phyloP scores from a whole-genome alignment of 2,888 invertebrate species.

The Dryomyza anilis region DNA sequence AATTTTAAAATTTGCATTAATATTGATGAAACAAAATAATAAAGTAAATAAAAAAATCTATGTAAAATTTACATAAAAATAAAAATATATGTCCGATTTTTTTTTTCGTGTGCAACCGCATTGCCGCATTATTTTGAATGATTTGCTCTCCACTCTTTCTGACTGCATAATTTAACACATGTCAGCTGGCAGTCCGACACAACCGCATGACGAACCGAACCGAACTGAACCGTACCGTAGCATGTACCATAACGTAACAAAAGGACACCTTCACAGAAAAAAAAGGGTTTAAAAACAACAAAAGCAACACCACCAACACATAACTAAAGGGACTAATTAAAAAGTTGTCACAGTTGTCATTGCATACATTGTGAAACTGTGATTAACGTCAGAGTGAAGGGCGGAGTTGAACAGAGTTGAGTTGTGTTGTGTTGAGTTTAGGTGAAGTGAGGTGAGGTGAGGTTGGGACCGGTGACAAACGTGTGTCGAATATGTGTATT shows the following conservation, averaged over 20 bases:
- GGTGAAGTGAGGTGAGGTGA: too few relatives aligned
- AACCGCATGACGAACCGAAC: slow-evolving; percentile 4
- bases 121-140: neutral
- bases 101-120: too few relatives aligned
- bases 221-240: neutral
- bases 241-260: neutral
- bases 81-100: too few relatives aligned
- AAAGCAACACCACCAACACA: neutral
- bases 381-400: neutral
- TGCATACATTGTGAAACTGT: slow-evolving; percentile 6
- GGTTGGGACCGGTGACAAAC: too few relatives aligned
- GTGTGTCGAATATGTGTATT: too few relatives aligned
- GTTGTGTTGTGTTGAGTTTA: too few relatives aligned
- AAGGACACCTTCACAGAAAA: neutral
- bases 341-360: slow-evolving; percentile 22
- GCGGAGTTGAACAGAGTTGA: too few relatives aligned
- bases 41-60: too few relatives aligned
- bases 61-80: too few relatives aligned
- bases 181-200: neutral
- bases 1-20: too few relatives aligned
- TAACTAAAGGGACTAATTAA: slow-evolving; percentile 21
- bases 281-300: neutral
- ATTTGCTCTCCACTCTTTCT: neutral
- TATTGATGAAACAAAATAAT: neutral
- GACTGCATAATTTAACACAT: slow-evolving; percentile 13